A percentile compares a stretch with the other conserved stretches of the same genome.
Conservation (phyloP, 2,113 vertebrate species). For the Lontra canadensis region DNA sequence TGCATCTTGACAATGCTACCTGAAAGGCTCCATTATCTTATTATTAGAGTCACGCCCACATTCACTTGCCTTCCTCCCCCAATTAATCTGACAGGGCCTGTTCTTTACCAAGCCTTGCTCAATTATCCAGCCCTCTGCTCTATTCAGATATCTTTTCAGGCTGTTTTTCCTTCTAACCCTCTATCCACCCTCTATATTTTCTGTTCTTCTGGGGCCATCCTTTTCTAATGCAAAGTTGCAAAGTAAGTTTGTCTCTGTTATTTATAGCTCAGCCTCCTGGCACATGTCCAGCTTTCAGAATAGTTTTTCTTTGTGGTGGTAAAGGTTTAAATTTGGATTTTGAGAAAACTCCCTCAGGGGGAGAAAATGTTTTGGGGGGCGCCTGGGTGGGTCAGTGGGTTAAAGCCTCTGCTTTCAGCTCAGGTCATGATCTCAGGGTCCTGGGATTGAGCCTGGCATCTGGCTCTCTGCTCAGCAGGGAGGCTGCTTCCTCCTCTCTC, state of each 20-base stretch:
- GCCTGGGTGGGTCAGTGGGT: too few relatives aligned
- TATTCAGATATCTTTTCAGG: not conserved
- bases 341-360: not conserved
- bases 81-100: not conserved
- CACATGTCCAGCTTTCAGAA: not conserved
- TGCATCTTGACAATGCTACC: not conserved
- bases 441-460: too few relatives aligned
- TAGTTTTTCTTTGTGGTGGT: not conserved
- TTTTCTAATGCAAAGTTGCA: not conserved
- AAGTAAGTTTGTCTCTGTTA: not conserved
- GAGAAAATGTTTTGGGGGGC: too few relatives aligned
- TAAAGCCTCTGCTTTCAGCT: too few relatives aligned
- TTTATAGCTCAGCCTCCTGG: not conserved
- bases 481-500: too few relatives aligned
- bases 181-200: not conserved
- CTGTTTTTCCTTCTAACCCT: not conserved
- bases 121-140: constrained; percentile 22
- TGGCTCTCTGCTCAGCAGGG: too few relatives aligned
- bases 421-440: too few relatives aligned
- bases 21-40: constrained; percentile 27
- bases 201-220: not conserved
- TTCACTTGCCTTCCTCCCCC: not conserved
- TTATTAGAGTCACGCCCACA: not conserved
- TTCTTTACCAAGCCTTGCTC: not conserved
- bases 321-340: not conserved